Percentiles rank a stretch among this genome's conserved stretches.
phyloP scores from a whole-genome alignment of 2,888 invertebrate species.

The Seladonia tumulorum region DNA sequence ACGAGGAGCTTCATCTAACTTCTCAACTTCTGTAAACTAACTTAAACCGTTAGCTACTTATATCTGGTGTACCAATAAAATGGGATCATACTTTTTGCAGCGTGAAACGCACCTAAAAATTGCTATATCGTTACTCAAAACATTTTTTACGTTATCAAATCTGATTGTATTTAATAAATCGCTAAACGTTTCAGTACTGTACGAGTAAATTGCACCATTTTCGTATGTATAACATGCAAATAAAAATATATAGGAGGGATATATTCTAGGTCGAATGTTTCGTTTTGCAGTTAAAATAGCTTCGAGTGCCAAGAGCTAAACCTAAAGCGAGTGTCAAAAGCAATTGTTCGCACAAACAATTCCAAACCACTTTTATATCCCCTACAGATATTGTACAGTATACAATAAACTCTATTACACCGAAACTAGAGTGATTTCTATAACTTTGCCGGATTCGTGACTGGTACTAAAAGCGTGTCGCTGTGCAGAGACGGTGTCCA shows the following conservation, averaged over 20 bases:
- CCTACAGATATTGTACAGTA: not conserved
- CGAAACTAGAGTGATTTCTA: not conserved
- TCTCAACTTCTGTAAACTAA: not conserved
- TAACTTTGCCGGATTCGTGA: not conserved
- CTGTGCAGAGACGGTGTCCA: not conserved
- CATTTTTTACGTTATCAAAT: no score
- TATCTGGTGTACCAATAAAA: conserved; percentile 6
- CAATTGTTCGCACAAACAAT: not conserved
- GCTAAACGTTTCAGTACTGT: no score
- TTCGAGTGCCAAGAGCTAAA: no score
- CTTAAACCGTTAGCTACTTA: not conserved
- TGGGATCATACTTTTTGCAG: no score
- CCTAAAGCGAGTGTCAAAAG: not conserved
- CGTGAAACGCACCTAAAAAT: no score
- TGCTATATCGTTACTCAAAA: no score
- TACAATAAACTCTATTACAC: not conserved
- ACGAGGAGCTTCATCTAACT: not conserved
- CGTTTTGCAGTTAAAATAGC: no score
- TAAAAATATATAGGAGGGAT: no score
- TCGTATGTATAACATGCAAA: no score
- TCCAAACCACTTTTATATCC: not conserved
- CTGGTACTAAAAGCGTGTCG: not conserved
- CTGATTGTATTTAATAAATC: no score
- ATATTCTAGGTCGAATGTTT: no score
- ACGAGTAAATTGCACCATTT: no score